Evolutionary conservation across 2,888 invertebrate genomes (phyloP).

Genomic region (Hypena proboscidalis): DNA sequence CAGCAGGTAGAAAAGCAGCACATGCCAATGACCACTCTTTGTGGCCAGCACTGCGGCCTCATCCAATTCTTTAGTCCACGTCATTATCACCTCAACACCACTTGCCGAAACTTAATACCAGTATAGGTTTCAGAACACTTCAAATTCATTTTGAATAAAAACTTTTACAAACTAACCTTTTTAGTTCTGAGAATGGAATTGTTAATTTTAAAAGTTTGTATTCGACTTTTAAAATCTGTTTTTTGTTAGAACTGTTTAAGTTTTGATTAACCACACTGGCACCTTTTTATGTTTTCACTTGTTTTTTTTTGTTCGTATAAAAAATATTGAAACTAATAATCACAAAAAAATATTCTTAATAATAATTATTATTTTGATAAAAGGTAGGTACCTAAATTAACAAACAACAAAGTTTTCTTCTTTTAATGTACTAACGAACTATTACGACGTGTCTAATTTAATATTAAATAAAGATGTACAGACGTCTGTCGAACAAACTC

Average conservation of each 20-base stretch:
- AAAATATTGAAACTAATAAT: not conserved
- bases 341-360: not conserved
- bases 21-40: constrained; percentile 87
- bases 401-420: too few relatives aligned
- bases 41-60: constrained; percentile 86
- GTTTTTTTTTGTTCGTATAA: not conserved
- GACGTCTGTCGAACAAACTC: constrained; percentile 20
- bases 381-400: too few relatives aligned
- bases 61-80: constrained; percentile 82
- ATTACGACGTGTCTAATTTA: constrained; percentile 6
- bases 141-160: constrained; percentile 12
- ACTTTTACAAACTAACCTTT: too few relatives aligned
- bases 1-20: constrained; percentile 86
- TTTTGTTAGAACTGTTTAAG: not conserved
- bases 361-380: not conserved
- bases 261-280: not conserved
- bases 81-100: constrained; percentile 56
- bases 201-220: constrained; percentile 1
- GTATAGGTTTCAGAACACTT: too few relatives aligned
- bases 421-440: too few relatives aligned
- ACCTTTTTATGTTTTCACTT: not conserved
- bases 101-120: constrained; percentile 5
- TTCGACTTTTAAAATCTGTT: not conserved
- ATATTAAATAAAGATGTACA: not conserved
- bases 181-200: too few relatives aligned